These are phyloP conservation scores for Protomyctophum bolini DNA, from an alignment of 2,113 vertebrate species.

Conservation along the genomic window DNA sequence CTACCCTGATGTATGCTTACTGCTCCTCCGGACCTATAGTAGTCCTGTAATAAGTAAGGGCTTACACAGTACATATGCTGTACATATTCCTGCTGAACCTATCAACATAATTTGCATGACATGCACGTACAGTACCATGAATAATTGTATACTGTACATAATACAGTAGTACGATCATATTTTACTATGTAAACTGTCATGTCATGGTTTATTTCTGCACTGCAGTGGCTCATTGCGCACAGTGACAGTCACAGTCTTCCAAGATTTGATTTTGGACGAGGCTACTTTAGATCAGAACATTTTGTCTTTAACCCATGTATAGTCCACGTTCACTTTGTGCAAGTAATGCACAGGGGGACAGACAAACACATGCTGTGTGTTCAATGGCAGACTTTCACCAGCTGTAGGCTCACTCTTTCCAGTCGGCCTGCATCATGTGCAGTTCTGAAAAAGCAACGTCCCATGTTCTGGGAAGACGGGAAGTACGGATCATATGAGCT, in stretches of 20 bases:
- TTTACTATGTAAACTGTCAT: background rate
- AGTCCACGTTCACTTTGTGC: constrained; percentile 49
- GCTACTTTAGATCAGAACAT: constrained; percentile 34
- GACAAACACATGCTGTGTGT: constrained; percentile 40
- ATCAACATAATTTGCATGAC: too few relatives aligned
- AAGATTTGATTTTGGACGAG: constrained; percentile 19
- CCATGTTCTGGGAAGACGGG: constrained; percentile 47
- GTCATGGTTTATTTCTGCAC: background rate
- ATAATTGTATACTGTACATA: too few relatives aligned
- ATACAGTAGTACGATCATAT: too few relatives aligned
- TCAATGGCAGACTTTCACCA: constrained; percentile 46
- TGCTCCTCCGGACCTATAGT: too few relatives aligned
- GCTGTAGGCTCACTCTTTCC: constrained; percentile 43
- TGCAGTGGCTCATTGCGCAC: background rate
- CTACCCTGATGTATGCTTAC: too few relatives aligned
- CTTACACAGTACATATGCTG: too few relatives aligned
- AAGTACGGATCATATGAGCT: constrained; percentile 60
- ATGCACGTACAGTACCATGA: too few relatives aligned
- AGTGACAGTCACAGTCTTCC: too few relatives aligned
- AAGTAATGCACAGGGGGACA: constrained; percentile 41
- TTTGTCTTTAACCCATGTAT: constrained; percentile 36
- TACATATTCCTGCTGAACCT: too few relatives aligned
- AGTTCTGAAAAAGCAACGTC: constrained; percentile 33
- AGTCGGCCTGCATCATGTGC: constrained; percentile 2
- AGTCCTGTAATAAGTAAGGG: too few relatives aligned